Evolutionary conservation across 1,140 invertebrate species (phyloP).

Genomic region (Hylaeus anthracinus): DNA sequence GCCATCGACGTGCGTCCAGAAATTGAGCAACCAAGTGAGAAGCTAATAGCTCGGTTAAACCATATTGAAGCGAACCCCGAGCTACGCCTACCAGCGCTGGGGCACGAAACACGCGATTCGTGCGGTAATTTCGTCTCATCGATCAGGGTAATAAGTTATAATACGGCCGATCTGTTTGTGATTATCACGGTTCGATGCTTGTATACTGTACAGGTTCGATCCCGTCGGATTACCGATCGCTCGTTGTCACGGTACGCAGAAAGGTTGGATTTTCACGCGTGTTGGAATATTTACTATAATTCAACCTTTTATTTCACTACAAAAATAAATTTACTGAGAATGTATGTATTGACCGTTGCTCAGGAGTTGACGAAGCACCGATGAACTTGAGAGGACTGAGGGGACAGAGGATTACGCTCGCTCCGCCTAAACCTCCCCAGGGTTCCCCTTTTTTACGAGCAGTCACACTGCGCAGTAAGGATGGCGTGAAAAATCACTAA

Average conservation of each 20-base stretch:
- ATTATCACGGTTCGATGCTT: neutral
- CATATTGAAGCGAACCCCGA: neutral
- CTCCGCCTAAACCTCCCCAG: too few relatives aligned
- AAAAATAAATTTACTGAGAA: too few relatives aligned
- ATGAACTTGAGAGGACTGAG: too few relatives aligned
- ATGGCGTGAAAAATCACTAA: too few relatives aligned
- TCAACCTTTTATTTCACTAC: too few relatives aligned
- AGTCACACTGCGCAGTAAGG: too few relatives aligned
- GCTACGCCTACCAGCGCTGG: neutral
- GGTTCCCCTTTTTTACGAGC: too few relatives aligned
- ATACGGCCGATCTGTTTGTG: neutral
- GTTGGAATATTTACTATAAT: too few relatives aligned
- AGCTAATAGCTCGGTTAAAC: neutral
- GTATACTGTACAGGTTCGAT: neutral
- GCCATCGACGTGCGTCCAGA: neutral
- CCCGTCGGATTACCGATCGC: neutral
- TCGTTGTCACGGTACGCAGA: neutral
- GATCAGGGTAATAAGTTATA: neutral
- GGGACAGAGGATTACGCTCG: too few relatives aligned
- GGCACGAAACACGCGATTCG: neutral
- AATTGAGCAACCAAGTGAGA: constrained; percentile 17
- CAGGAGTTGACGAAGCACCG: too few relatives aligned
- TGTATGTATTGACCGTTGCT: too few relatives aligned
- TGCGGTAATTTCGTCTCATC: constrained; percentile 4
- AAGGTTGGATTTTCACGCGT: neutral